phyloP scores from a whole-genome alignment of 2,888 invertebrate species.

The Apodemia duryi region DNA sequence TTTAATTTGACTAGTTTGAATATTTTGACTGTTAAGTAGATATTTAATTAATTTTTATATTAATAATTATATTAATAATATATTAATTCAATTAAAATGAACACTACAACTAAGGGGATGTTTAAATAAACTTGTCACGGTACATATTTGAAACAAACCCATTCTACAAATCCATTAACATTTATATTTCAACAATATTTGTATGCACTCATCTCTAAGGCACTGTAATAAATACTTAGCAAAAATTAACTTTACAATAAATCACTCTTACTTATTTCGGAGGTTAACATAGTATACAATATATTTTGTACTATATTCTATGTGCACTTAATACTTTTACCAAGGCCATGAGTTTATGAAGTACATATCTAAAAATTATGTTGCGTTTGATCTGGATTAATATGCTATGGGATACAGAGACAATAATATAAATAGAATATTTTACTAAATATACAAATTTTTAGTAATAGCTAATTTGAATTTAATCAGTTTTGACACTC shows the following conservation, averaged over 20 bases:
- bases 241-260: conserved; percentile 15
- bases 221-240: conserved; percentile 42
- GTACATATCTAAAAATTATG: background rate
- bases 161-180: conserved; percentile 4
- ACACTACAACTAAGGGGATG: background rate
- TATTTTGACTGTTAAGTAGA: too few species aligned
- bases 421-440: background rate
- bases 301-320: conserved; percentile 12
- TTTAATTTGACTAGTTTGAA: too few species aligned
- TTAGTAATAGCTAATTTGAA: background rate
- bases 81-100: background rate
- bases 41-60: too few species aligned
- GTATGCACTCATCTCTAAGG: conserved; percentile 39
- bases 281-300: background rate
- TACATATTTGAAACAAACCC: background rate
- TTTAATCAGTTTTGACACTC: background rate
- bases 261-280: conserved; percentile 4
- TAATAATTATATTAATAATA: too few species aligned
- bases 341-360: background rate
- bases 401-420: background rate
- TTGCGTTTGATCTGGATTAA: background rate
- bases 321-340: conserved; percentile 6
- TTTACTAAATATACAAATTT: background rate
- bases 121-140: background rate
- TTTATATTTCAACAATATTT: background rate